A percentile compares a stretch with the other conserved stretches of the same genome.
Evolutionary conservation across 2,113 vertebrate genomes (phyloP).

Genomic region (Bombycilla garrulus): DNA sequence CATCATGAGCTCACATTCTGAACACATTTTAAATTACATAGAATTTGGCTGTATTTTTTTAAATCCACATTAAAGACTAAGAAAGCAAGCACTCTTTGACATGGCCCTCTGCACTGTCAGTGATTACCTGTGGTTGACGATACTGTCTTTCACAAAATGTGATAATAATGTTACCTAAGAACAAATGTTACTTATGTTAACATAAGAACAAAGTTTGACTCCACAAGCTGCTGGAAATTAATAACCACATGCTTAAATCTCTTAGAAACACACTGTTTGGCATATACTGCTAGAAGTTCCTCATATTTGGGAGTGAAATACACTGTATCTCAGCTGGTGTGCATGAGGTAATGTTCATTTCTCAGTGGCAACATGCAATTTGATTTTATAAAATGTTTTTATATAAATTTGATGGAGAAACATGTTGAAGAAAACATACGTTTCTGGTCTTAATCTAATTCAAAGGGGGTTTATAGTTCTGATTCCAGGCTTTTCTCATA

Average conservation of each 20-base stretch:
- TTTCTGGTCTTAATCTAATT: constrained; percentile 27
- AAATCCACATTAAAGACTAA: constrained; percentile 29
- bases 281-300: constrained; percentile 67
- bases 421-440: background rate
- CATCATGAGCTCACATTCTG: background rate
- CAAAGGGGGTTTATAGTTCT: background rate
- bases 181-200: constrained; percentile 12
- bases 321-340: constrained; percentile 67
- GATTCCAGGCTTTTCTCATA: background rate
- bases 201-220: constrained; percentile 75
- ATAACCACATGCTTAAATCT: constrained; percentile 70
- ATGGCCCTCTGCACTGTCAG: constrained; percentile 21
- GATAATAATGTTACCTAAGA: constrained; percentile 70
- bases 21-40: background rate
- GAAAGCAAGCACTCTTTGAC: constrained; percentile 68
- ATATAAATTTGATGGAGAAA: constrained; percentile 26
- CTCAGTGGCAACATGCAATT: constrained; percentile 59
- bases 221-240: constrained; percentile 74
- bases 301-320: constrained; percentile 62
- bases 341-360: constrained; percentile 53
- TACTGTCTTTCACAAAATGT: constrained; percentile 71
- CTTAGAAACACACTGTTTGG: constrained; percentile 62
- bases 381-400: constrained; percentile 24
- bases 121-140: constrained; percentile 67
- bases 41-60: background rate